Evolutionary conservation across 2,113 vertebrate species (phyloP).

Genomic region (Pseudorhombus dupliciocellatus): DNA sequence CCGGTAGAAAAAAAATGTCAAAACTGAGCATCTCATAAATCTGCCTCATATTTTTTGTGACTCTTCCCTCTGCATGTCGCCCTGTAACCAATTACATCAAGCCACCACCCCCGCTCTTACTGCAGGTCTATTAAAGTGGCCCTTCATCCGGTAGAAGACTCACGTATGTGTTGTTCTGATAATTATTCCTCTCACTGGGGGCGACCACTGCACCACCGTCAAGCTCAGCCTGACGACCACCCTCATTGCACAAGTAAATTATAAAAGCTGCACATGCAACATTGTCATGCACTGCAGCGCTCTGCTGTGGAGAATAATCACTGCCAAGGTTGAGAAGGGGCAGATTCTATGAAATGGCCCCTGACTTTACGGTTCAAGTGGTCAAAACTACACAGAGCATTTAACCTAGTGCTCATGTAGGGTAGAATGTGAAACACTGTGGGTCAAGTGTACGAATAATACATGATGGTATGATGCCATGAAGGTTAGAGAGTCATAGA

Average conservation of each 20-base stretch:
- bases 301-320: slow-evolving; percentile 46
- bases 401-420: slow-evolving; percentile 26
- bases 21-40: slow-evolving; percentile 53
- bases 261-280: slow-evolving; percentile 52
- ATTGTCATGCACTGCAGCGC: slow-evolving; percentile 34
- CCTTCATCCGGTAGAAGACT: slow-evolving; percentile 73
- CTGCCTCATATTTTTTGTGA: slow-evolving; percentile 47
- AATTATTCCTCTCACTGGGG: slow-evolving; percentile 75
- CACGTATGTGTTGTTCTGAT: slow-evolving; percentile 68
- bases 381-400: slow-evolving; percentile 24
- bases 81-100: slow-evolving; percentile 75
- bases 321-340: slow-evolving; percentile 35
- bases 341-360: slow-evolving; percentile 52
- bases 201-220: slow-evolving; percentile 76
- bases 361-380: slow-evolving; percentile 38
- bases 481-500: slow-evolving; percentile 25
- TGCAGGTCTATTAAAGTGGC: slow-evolving; percentile 72
- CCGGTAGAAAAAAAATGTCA: neutral
- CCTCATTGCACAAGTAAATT: slow-evolving; percentile 57
- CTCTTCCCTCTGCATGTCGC: slow-evolving; percentile 38
- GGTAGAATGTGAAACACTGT: slow-evolving; percentile 15
- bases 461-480: neutral
- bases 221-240: slow-evolving; percentile 57
- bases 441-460: neutral
- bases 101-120: slow-evolving; percentile 57